Evolutionary conservation across 2,888 invertebrate species (phyloP).

Genomic region (Limnephilus rhombicus): DNA sequence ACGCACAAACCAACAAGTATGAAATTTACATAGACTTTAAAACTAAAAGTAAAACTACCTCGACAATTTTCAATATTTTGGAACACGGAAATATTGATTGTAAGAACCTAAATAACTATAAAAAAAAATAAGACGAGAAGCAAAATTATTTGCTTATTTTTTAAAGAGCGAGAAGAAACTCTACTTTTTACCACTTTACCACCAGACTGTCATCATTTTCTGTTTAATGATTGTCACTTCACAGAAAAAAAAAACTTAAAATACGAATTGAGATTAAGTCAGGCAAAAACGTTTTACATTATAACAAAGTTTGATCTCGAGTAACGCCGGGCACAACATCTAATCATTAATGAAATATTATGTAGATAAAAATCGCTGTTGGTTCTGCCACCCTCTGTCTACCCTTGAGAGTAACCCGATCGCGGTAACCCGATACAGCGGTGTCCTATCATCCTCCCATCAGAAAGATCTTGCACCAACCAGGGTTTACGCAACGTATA

Average conservation of each 20-base stretch:
- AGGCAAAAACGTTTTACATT: not conserved
- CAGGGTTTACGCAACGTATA: constrained; percentile 6
- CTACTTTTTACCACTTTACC: not conserved
- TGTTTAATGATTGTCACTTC: not conserved
- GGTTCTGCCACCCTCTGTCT: not conserved
- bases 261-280: not conserved
- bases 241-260: not conserved
- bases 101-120: too few relatives aligned
- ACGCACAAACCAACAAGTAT: too few relatives aligned
- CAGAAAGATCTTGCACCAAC: constrained; percentile 6
- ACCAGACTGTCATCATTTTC: not conserved
- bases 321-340: not conserved
- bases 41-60: too few relatives aligned
- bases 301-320: not conserved
- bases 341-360: not conserved
- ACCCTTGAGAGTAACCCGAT: constrained; percentile 26
- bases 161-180: not conserved
- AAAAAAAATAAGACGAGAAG: not conserved
- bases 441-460: not conserved
- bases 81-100: not conserved
- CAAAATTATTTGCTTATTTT: not conserved
- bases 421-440: constrained; percentile 33
- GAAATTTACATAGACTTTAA: too few relatives aligned
- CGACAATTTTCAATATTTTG: too few relatives aligned
- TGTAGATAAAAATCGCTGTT: not conserved